phyloP scores from a whole-genome alignment of 2,113 vertebrate genomes.

The Caranx melampygus region DNA sequence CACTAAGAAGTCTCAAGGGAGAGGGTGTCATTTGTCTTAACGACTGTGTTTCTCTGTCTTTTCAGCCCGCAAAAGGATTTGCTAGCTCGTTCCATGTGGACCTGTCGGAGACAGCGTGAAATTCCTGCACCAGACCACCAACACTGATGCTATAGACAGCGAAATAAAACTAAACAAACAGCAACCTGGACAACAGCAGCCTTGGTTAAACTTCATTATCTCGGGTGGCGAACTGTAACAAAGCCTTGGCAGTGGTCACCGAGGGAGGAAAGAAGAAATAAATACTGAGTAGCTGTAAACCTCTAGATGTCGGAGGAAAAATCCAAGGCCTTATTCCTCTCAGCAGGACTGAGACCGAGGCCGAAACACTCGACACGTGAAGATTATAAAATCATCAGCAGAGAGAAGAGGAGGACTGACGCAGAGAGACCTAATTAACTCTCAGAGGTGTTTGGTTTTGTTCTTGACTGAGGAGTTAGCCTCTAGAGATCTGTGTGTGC shows the following conservation, averaged over 20 bases:
- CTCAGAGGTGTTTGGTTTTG: slow-evolving; percentile 36
- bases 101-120: slow-evolving; percentile 98
- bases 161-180: slow-evolving; percentile 80
- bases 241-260: slow-evolving; percentile 86
- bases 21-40: slow-evolving; percentile 71
- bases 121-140: slow-evolving; percentile 89
- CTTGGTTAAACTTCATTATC: slow-evolving; percentile 92
- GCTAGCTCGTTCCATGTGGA: slow-evolving; percentile 98
- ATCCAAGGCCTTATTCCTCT: slow-evolving; percentile 87
- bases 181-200: slow-evolving; percentile 68
- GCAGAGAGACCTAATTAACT: slow-evolving; percentile 41
- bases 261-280: slow-evolving; percentile 80
- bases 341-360: slow-evolving; percentile 96
- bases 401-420: slow-evolving; percentile 44
- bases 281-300: slow-evolving; percentile 83
- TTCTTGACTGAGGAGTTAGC: slow-evolving; percentile 79
- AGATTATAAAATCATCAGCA: slow-evolving; percentile 66
- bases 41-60: slow-evolving; percentile 82
- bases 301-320: slow-evolving; percentile 80
- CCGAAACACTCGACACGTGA: slow-evolving; percentile 72
- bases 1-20: slow-evolving; percentile 63
- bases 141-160: slow-evolving; percentile 72
- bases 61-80: slow-evolving; percentile 99
- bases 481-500: slow-evolving; percentile 93
- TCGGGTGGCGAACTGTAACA: slow-evolving; percentile 88